Conservation (phyloP, 2,113 vertebrate genomes). For the Calyptomena viridis region DNA sequence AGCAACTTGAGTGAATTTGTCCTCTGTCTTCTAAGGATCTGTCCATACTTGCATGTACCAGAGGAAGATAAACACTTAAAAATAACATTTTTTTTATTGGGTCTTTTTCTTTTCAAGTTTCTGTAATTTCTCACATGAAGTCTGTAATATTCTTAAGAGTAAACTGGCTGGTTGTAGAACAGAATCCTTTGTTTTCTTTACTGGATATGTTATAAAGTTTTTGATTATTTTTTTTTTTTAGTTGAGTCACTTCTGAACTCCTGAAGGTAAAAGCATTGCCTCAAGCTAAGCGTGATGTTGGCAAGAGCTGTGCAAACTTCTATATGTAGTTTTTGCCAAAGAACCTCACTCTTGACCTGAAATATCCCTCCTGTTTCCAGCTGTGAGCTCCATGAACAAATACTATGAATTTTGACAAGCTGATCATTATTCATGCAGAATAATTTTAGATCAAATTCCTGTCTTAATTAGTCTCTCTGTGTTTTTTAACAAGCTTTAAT, state of each 20-base stretch:
- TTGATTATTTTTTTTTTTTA: background rate
- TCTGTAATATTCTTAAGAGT: background rate
- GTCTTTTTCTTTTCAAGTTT: background rate
- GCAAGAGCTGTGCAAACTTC: slow-evolving; percentile 13
- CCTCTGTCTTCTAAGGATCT: background rate
- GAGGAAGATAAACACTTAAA: background rate
- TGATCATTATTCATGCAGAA: slow-evolving; percentile 37
- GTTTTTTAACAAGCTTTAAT: background rate
- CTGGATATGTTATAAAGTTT: background rate
- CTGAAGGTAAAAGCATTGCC: slow-evolving; percentile 10
- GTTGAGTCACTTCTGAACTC: background rate
- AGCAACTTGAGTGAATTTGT: background rate
- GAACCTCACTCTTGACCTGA: slow-evolving; percentile 41
- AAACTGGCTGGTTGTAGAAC: background rate
- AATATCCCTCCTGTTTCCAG: slow-evolving; percentile 51
- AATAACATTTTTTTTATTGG: background rate
- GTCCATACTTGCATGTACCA: background rate
- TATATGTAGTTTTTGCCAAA: slow-evolving; percentile 44
- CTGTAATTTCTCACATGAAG: background rate
- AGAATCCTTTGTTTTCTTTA: background rate
- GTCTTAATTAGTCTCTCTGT: slow-evolving; percentile 7
- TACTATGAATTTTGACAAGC: slow-evolving; percentile 36
- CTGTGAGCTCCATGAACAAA: slow-evolving; percentile 31
- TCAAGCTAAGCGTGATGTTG: slow-evolving; percentile 10
- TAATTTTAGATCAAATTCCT: slow-evolving; percentile 33